These are phyloP conservation scores for Synergus laeviventris DNA, from an alignment of 2,888 invertebrate genomes.

Conservation along the genomic window DNA sequence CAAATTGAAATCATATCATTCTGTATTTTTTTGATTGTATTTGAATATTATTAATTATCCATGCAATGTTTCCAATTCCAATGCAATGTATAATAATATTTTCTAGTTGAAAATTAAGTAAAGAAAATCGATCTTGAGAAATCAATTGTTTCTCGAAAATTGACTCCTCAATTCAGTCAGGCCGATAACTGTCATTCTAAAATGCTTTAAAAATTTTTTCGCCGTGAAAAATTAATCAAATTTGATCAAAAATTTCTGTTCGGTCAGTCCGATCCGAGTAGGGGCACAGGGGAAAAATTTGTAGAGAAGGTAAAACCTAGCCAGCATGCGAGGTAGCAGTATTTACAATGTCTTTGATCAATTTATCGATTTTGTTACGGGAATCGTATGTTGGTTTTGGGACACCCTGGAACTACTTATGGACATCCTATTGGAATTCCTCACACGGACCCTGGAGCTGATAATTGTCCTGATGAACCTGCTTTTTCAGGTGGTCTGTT, in stretches of 20 bases:
- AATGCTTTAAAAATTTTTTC: constrained; percentile 9
- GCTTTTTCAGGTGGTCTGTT: constrained; percentile 64
- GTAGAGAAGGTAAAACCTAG: constrained; percentile 21
- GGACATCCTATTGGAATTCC: constrained; percentile 65
- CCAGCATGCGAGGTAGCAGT: constrained; percentile 52
- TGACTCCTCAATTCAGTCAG: not conserved
- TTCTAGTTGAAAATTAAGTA: not conserved
- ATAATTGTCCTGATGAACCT: constrained; percentile 63
- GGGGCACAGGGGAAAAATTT: not conserved
- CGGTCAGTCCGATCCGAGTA: not conserved
- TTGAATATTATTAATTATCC: too few species aligned
- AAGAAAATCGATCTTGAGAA: not conserved
- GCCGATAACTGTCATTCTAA: constrained; percentile 2
- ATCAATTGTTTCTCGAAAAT: constrained; percentile 16
- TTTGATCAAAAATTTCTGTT: not conserved
- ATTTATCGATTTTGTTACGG: constrained; percentile 56
- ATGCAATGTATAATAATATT: too few species aligned
- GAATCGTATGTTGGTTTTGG: constrained; percentile 62
- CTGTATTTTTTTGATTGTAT: too few species aligned
- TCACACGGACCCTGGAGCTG: constrained; percentile 63
- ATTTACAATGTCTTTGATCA: constrained; percentile 58
- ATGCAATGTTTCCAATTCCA: too few species aligned
- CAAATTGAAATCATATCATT: too few species aligned
- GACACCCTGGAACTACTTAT: constrained; percentile 64
- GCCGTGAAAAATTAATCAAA: not conserved